phyloP scores from a whole-genome alignment of 2,113 vertebrate species.

The Archocentrus centrarchus region DNA sequence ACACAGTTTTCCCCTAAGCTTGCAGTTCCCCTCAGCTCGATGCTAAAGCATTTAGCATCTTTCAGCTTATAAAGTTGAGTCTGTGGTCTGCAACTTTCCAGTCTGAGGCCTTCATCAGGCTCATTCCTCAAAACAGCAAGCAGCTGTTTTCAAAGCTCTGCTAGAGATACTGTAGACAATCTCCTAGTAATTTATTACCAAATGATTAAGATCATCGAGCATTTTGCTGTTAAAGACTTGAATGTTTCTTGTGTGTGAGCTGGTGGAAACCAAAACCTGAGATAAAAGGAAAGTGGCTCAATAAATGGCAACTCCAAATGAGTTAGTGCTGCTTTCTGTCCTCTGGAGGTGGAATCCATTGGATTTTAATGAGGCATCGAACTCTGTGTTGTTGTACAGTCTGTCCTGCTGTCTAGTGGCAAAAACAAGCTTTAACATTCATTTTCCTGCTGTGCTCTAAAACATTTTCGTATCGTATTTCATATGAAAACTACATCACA shows the following conservation, averaged over 20 bases:
- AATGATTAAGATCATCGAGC: background rate
- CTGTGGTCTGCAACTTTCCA: conserved; percentile 1
- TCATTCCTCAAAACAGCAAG: background rate
- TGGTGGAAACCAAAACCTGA: too few species aligned
- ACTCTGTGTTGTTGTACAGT: background rate
- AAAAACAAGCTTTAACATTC: too few species aligned
- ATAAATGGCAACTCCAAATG: too few species aligned
- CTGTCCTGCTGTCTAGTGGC: background rate
- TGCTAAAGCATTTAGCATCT: background rate
- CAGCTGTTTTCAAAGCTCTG: background rate
- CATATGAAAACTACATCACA: background rate
- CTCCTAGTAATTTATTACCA: background rate
- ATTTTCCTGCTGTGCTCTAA: too few species aligned
- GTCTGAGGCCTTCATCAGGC: background rate
- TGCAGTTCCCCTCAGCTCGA: background rate
- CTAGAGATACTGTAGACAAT: background rate
- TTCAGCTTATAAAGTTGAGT: background rate
- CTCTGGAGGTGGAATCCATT: background rate
- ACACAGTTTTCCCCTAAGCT: background rate
- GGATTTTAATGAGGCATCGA: background rate
- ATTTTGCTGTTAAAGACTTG: background rate
- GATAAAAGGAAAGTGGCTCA: too few species aligned
- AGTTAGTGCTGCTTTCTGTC: background rate
- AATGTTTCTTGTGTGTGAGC: too few species aligned
- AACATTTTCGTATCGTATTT: background rate